A percentile compares a stretch with the other conserved stretches of the same genome.
Conservation (phyloP, 2,113 vertebrate genomes). For the Pogonocichla stellata region DNA sequence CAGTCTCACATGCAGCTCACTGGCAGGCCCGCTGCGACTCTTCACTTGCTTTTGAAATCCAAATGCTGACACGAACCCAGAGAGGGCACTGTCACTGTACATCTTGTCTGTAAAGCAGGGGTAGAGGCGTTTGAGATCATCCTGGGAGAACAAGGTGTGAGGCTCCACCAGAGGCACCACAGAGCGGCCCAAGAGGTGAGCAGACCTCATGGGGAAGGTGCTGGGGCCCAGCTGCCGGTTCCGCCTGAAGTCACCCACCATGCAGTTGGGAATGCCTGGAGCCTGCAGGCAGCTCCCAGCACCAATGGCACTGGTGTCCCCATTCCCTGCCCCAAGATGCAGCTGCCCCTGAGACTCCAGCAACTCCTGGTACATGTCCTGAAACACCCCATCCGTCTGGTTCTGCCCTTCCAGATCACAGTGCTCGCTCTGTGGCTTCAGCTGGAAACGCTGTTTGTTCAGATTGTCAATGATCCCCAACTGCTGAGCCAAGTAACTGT, state of each 20-base stretch:
- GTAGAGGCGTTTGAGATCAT: conserved; percentile 68
- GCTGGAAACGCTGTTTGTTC: conserved; percentile 69
- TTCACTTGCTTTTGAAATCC: conserved; percentile 74
- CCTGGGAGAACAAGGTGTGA: conserved; percentile 57
- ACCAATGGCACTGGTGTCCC: conserved; percentile 25
- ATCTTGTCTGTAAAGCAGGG: conserved; percentile 68
- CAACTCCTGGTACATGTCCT: conserved; percentile 66
- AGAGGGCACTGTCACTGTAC: conserved; percentile 55
- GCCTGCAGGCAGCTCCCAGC: conserved; percentile 48
- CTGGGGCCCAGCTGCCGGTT: conserved; percentile 60
- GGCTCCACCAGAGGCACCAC: conserved; percentile 71
- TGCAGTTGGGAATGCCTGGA: conserved; percentile 57
- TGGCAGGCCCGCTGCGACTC: conserved; percentile 66
- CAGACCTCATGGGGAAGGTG: conserved; percentile 57
- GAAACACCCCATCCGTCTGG: conserved; percentile 54
- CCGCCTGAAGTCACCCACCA: conserved; percentile 68
- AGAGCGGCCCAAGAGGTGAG: conserved; percentile 39
- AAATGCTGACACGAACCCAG: conserved; percentile 67
- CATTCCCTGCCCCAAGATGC: conserved; percentile 56
- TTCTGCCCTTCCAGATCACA: conserved; percentile 69
- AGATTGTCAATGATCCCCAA: conserved; percentile 64
- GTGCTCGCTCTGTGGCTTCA: conserved; percentile 60
- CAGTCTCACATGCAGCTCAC: conserved; percentile 73
- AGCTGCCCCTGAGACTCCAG: conserved; percentile 67
- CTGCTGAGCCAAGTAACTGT: conserved; percentile 70